phyloP scores from a whole-genome alignment of 1,140 invertebrate species.

The Elysia chlorotica region DNA sequence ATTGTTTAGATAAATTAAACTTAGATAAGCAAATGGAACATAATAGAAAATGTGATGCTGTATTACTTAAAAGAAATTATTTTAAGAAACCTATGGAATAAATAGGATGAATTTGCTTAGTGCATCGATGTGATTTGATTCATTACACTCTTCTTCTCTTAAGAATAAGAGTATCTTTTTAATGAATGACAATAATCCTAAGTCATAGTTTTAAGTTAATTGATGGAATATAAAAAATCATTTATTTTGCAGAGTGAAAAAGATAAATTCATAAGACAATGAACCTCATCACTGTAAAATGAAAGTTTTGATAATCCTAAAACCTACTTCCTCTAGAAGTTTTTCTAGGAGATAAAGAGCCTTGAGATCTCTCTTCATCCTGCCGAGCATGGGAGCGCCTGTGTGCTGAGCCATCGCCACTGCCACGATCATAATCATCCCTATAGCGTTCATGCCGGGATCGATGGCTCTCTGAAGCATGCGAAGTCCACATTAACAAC shows the following conservation, averaged over 20 bases:
- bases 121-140: too few relatives aligned
- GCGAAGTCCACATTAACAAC: conserved; percentile 6
- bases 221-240: not conserved
- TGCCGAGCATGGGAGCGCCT: conserved; percentile 10
- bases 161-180: not conserved
- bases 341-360: conserved; percentile 1
- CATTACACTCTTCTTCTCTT: too few relatives aligned
- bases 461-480: conserved; percentile 21
- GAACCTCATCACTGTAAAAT: too few relatives aligned
- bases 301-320: too few relatives aligned
- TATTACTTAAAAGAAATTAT: too few relatives aligned
- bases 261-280: too few relatives aligned
- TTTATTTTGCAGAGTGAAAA: too few relatives aligned
- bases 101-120: too few relatives aligned
- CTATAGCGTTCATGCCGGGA: not conserved
- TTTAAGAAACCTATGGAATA: too few relatives aligned
- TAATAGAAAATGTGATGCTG: too few relatives aligned
- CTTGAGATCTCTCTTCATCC: not conserved
- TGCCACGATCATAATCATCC: not conserved
- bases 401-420: conserved; percentile 9
- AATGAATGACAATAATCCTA: not conserved
- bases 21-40: too few relatives aligned
- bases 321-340: conserved; percentile 18
- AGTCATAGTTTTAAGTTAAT: not conserved
- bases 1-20: too few relatives aligned